Conservation (phyloP, 1,140 invertebrate genomes). For the Pachyrhynchus sulphureomaculatus region DNA sequence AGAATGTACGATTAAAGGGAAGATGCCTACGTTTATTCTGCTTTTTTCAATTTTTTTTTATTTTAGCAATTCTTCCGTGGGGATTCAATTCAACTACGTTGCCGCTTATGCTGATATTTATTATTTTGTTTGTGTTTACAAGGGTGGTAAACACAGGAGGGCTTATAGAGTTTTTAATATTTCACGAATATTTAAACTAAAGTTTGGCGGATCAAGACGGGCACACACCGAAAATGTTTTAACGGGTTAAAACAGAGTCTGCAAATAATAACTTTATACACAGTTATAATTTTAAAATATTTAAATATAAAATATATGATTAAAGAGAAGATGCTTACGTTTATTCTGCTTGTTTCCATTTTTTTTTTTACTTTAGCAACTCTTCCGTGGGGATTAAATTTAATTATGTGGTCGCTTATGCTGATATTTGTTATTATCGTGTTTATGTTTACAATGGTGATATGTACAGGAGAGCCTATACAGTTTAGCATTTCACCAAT, state of each 20-base stretch:
- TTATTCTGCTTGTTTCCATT: too few species aligned
- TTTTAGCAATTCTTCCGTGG: conserved; percentile 27
- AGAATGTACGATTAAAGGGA: too few species aligned
- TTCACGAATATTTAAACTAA: conserved; percentile 21
- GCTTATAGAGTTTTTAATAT: conserved; percentile 30
- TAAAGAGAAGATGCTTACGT: too few species aligned
- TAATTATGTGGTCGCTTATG: conserved; percentile 30
- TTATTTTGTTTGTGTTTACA: conserved; percentile 9
- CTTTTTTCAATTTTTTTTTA: too few species aligned
- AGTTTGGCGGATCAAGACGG: conserved; percentile 1
- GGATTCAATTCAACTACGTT: conserved; percentile 22
- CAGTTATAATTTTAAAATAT: too few species aligned
- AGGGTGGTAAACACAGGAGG: conserved; percentile 1
- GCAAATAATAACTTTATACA: too few species aligned
- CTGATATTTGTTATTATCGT: conserved; percentile 20
- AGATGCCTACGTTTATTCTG: too few species aligned
- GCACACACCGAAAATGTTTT: neutral
- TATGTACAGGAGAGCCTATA: conserved; percentile 10
- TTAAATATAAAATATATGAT: too few species aligned
- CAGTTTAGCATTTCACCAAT: conserved; percentile 28
- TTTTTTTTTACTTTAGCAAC: too few species aligned
- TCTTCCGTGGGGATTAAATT: conserved; percentile 24
- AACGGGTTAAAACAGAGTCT: too few species aligned
- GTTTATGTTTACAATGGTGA: conserved; percentile 1
- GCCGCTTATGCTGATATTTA: conserved; percentile 27